Base-by-base conservation (phyloP, 2,888 invertebrate genomes). In the Chaitophorus viminalis region DNA sequence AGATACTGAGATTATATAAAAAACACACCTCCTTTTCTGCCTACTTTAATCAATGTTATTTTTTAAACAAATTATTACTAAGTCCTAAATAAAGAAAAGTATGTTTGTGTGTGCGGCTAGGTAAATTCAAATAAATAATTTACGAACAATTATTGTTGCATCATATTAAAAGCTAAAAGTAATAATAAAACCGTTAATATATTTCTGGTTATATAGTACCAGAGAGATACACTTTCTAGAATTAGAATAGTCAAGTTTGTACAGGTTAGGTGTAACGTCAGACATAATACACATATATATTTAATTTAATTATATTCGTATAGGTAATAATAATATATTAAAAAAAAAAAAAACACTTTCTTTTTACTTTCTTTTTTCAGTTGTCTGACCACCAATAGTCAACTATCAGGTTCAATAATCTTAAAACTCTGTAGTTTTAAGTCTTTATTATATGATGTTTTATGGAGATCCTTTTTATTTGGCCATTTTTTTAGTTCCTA, bases 351-450 rank as follows among this genome's bases (percentile, higher is more conserved):
- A 87, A 81, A 74, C 46, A 87, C 87, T 87, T 87, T 87, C 87
- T 81, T 54, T 74, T 87, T 46, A 87, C 87, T 87, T 87, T 87
- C 87, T 81, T 87, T 87, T 87, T 39, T 87, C 17, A 9, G 39
- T 29, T 60, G 74, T 36, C 2, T 29, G 74, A 75, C 60, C 39
- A 31, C 31, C n/a, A 18, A 5, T 11, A 75, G 36, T 84, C 65
- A 31, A 76, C 46, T 11, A 14, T 46, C 46, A 39, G 25, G 39
- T 84, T 83, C 65, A 82, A 46, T 46, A 81, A 46, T 11, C 46
- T 14, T 46, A 46, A 46, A 46, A 2, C 11, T 46, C 46, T 18
- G 31, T 46, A 46, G 46, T 14, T 14, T 5, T 46, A 9, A 9
- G 14, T 14, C 11, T 14, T 46, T 46, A 14, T 46, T 11, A 46